Base-by-base conservation (phyloP, 2,797 vertebrate genomes). In the Philypnodon macrostomus region DNA sequence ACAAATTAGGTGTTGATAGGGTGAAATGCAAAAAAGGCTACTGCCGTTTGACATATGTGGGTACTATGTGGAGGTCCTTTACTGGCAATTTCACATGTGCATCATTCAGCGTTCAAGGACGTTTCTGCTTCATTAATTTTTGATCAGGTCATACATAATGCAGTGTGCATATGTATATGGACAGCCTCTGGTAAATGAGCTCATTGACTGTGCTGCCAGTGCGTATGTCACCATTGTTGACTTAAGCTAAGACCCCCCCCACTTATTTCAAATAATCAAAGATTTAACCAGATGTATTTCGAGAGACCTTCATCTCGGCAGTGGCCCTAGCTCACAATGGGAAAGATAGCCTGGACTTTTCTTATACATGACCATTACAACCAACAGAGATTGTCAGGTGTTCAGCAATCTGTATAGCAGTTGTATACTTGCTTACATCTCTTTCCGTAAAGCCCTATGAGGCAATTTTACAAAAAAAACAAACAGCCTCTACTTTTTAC, bases 101-200 rank as follows among this genome's bases (percentile, higher is more conserved):
- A 51, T 70, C 66, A 71, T 71, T 73, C 53, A 56, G 63, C 65
- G 69, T 75, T 77, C 74, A 78, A 67, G 74, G 74, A 74, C 68
- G 69, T 81, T 80, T 81, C 59, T 67, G 66, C 70, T 52, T 63
- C 44, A 65, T 75, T 63, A 44, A 64, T 52, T 75, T 75, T 70
- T 70, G 41, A 71, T 70, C 72, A 37, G 45, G 29, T 65, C 38
- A 27, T 30, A 58, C 54, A 58, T 63, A 69, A 77, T 53, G 41
- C 61, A 51, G 21, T 2, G 33, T 47, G 63, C 56, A 63, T 67
- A 50, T 78, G 67, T 46, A 70, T 40, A 53, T 17, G 53, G 31
- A 46, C 27, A 30, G 37, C 7, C 46, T 27, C 42, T 50, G 47
- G 33, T 50, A 61, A 61, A 63, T 56, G 44, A 59, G 46, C 75